Evolutionary conservation across 2,888 invertebrate genomes (phyloP).

Genomic region (Thereva nobilitata): DNA sequence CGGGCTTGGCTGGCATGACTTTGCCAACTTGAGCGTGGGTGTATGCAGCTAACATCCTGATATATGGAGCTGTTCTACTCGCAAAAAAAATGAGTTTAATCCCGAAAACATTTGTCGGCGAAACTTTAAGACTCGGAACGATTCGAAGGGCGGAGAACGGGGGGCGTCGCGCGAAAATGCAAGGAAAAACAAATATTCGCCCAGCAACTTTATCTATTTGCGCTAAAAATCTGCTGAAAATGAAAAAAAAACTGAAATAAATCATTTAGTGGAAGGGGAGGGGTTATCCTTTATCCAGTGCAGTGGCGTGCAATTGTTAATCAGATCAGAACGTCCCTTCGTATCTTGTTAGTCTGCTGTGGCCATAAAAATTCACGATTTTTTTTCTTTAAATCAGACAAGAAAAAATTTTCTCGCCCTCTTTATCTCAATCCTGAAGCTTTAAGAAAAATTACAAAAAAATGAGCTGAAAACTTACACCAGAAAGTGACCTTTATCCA

Average conservation of each 20-base stretch:
- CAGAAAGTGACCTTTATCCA: neutral
- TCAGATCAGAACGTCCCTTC: slow-evolving; percentile 7
- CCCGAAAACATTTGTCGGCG: slow-evolving; percentile 25
- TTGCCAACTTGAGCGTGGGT: slow-evolving; percentile 17
- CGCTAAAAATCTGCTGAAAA: neutral
- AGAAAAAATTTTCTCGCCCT: slow-evolving; percentile 1
- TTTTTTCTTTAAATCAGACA: neutral
- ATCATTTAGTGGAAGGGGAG: neutral
- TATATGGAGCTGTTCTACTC: slow-evolving; percentile 15
- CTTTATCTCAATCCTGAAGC: slow-evolving; percentile 6
- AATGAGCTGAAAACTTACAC: slow-evolving; percentile 6
- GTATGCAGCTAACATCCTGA: slow-evolving; percentile 11
- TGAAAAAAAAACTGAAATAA: neutral
- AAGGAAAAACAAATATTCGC: slow-evolving; percentile 4
- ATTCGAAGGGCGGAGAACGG: neutral
- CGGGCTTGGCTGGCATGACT: slow-evolving; percentile 28
- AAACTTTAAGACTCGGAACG: slow-evolving; percentile 11
- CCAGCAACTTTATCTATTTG: slow-evolving; percentile 5
- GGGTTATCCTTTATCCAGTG: neutral
- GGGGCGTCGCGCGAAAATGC: neutral
- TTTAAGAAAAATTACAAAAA: neutral
- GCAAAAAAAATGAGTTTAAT: slow-evolving; percentile 24
- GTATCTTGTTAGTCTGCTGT: neutral
- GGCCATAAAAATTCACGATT: neutral
- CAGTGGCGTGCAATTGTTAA: neutral